Evolutionary conservation across 1,140 invertebrate genomes (phyloP).

Genomic region (Aphelenchoides fujianensis): DNA sequence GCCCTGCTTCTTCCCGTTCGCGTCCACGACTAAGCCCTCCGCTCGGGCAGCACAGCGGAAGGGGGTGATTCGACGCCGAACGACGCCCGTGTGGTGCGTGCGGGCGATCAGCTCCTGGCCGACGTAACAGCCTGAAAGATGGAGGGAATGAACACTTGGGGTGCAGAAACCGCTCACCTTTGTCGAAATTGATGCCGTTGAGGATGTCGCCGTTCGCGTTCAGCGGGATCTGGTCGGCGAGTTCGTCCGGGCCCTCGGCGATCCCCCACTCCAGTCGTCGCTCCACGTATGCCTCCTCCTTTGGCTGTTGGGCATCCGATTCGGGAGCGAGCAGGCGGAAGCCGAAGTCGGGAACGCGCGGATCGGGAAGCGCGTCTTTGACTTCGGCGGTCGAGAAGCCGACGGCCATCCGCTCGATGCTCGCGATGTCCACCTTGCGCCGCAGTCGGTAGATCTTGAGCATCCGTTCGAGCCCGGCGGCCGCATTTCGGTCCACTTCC

Average conservation of each 20-base stretch:
- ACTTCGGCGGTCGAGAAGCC: slow-evolving; percentile 15
- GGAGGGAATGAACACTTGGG: slow-evolving; percentile 69
- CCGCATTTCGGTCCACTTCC: slow-evolving; percentile 61
- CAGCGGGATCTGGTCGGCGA: slow-evolving; percentile 79
- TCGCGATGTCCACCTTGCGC: slow-evolving; percentile 60
- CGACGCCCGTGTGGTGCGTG: slow-evolving; percentile 89
- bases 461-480: slow-evolving; percentile 58
- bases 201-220: slow-evolving; percentile 91
- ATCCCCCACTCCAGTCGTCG: slow-evolving; percentile 71
- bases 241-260: slow-evolving; percentile 79
- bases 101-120: slow-evolving; percentile 92
- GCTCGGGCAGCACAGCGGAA: slow-evolving; percentile 69
- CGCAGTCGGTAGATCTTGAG: slow-evolving; percentile 64
- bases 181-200: slow-evolving; percentile 88
- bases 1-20: slow-evolving; percentile 36
- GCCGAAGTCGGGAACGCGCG: slow-evolving; percentile 41
- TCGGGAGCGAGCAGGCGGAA: slow-evolving; percentile 30
- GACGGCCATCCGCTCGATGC: slow-evolving; percentile 5
- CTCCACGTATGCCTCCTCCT: slow-evolving; percentile 40
- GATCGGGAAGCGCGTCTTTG: slow-evolving; percentile 30
- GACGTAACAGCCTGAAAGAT: slow-evolving; percentile 68
- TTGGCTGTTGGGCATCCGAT: slow-evolving; percentile 9
- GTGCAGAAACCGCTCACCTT: slow-evolving; percentile 69
- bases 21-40: slow-evolving; percentile 16
- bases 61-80: slow-evolving; percentile 90